Evolutionary conservation across 2,888 invertebrate species (phyloP), one percentile per base, ranked within the genome.

Genomic region (Stramonita haemastoma): DNA sequence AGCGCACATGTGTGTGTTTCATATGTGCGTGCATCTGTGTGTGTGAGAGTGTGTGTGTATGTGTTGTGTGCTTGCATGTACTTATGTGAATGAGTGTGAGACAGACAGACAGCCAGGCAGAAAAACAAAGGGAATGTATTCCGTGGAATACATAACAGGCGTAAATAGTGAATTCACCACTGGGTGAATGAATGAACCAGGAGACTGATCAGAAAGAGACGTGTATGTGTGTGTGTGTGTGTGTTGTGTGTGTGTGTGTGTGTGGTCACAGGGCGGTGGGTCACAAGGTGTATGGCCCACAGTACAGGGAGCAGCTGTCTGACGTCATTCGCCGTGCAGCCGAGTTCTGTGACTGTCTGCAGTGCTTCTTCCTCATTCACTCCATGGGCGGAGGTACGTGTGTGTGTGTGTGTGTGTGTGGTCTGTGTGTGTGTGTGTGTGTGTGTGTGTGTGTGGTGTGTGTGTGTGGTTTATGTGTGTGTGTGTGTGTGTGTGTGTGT

Each of bases 281-380:
- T 60, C 95, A 96, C 93, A 96, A 95, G 90, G 94, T 95, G 93
- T 96, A 96, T 93, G 96, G 96, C 0, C 91, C 91, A 19, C 95
- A 95, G 92, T 96, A 96, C 91, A 88, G 93, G 57, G 95, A 96
- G 29, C 92, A 95, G 89, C 91, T 96, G 34, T 93, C 93, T 17
- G 96, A 96, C 34, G 93, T 94, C 46, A 93, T 96, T 13, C 92
- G 96, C 32, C 93, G 95, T 83, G 95, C 96, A 34, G 96, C 96
- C 1, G 96, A 96, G 92, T 94, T 94, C 89, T 96, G 96, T 92
- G 96, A 96, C 92, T 96, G 95, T 91, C 93, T 96, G 11, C 96
- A 96, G 92, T 96, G 96, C 91, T 96, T 96, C 93, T 96, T 96
- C 92, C 91, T 96, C 8, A 91, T 96, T 46, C 96, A 96, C 93